These are phyloP conservation scores for Phania funesta DNA, from an alignment of 2,888 invertebrate species.

Conservation along the genomic window DNA sequence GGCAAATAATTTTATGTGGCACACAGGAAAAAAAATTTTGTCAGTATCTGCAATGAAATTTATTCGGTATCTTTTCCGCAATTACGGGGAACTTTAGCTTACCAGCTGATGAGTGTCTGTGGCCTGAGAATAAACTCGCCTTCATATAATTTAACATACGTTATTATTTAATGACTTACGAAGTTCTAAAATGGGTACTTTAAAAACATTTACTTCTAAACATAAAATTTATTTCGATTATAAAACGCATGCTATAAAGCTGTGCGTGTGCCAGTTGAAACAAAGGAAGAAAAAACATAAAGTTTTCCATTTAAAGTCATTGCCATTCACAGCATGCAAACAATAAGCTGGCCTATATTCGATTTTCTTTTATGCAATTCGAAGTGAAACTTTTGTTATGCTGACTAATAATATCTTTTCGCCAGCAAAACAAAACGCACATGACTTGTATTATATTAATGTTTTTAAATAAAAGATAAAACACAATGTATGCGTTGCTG, in stretches of 20 bases:
- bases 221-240: not conserved
- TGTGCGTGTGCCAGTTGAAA: not conserved
- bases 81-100: too few species aligned
- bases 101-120: too few species aligned
- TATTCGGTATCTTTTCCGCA: too few species aligned
- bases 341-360: constrained; percentile 37
- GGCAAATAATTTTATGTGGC: too few species aligned
- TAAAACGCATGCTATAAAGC: not conserved
- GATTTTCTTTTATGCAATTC: constrained; percentile 23
- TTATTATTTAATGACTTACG: too few species aligned
- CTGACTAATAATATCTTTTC: not conserved
- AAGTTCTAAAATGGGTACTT: too few species aligned
- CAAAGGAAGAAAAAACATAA: not conserved
- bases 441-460: not conserved
- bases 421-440: not conserved
- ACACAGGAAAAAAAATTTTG: too few species aligned
- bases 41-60: too few species aligned
- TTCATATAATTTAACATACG: too few species aligned
- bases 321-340: constrained; percentile 37
- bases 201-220: not conserved
- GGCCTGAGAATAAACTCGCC: too few species aligned
- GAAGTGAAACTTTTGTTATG: constrained; percentile 15
- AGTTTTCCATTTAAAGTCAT: constrained; percentile 25
- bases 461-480: constrained; percentile 11
- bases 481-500: not conserved